phyloP scores from a whole-genome alignment of 1,140 invertebrate species.

The Homalodisca vitripennis region DNA sequence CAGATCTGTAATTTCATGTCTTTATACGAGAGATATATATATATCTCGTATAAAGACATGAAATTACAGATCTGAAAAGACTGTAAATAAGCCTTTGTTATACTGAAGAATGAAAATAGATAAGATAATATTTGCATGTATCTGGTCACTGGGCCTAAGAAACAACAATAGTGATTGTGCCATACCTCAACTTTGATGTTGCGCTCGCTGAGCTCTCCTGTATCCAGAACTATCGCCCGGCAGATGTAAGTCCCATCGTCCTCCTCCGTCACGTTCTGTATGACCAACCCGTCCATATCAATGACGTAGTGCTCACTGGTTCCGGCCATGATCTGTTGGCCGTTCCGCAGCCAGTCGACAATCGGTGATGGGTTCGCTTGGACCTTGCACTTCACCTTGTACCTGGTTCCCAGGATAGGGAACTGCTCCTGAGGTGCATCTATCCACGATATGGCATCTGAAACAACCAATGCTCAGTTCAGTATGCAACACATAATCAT shows the following conservation, averaged over 20 bases:
- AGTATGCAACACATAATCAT: too few relatives aligned
- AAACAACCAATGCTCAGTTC: too few relatives aligned
- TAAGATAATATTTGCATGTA: too few relatives aligned
- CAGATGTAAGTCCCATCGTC: conserved; percentile 87
- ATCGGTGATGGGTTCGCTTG: conserved; percentile 77
- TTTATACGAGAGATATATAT: too few relatives aligned
- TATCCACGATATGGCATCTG: conserved; percentile 80
- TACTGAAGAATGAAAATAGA: too few relatives aligned
- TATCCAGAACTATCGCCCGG: conserved; percentile 73
- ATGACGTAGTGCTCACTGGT: conserved; percentile 70
- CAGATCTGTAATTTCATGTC: too few relatives aligned
- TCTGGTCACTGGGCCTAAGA: not conserved
- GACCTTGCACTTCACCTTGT: conserved; percentile 79
- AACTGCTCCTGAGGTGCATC: conserved; percentile 83
- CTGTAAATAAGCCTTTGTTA: too few relatives aligned
- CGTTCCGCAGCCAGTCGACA: conserved; percentile 82
- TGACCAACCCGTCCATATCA: conserved; percentile 71
- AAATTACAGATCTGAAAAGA: too few relatives aligned
- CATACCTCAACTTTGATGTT: conserved; percentile 75
- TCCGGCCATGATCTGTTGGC: conserved; percentile 55
- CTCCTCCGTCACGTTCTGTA: conserved; percentile 72
- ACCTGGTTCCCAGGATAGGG: conserved; percentile 72
- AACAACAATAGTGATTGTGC: not conserved
- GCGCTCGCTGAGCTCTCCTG: conserved; percentile 72
- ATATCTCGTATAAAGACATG: too few relatives aligned